Base-by-base conservation (phyloP, 2,888 invertebrate genomes). In the Crematogaster levior region DNA sequence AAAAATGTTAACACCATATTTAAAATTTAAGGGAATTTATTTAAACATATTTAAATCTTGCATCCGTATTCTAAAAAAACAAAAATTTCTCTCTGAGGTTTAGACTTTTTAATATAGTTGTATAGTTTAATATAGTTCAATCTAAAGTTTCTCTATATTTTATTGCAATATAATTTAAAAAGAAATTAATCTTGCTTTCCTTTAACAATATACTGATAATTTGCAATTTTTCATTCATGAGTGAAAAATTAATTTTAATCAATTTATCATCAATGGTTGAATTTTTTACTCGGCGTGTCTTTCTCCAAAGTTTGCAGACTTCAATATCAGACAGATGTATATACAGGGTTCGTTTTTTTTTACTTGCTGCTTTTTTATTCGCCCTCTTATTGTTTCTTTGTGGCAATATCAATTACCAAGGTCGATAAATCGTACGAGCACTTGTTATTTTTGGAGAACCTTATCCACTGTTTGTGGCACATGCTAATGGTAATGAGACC, bases 371-470 rank as follows among this genome's bases (percentile, higher is more conserved):
- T 58, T 65, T 21, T 60, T 75, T 51, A 24, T 56, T 72, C 53
- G 21, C 24, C 12, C 46, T 37, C 27, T 46, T 24, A 60, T 79
- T 66, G 43, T 61, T 74, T 58, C 51, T 15, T 30, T 12, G 12
- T 0, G 46, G 40, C 46, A n/a, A 65, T 83, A 83, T 87, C 85
- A 73, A 73, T 85, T 83, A 84, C 80, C 60, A 60, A 77, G 21
- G 30, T 21, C 21, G 53, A 3, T n/a, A 43, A 46, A 56, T 48
- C 15, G 18, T 12, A 43, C 43, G 30, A 40, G 43, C 18, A 27
- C 30, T 77, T 30, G 37, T 46, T 53, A 61, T 65, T 87, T 88
- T 81, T 43, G 63, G 63, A 68, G 75, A 72, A 88, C 58, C 12
- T 48, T 37, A 43, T 27, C 48, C 70, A 7, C 6, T 85, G 86